Evolutionary conservation across 1,140 invertebrate genomes (phyloP), one percentile per base, ranked within the genome.

Genomic region (Tribolium castaneum): DNA sequence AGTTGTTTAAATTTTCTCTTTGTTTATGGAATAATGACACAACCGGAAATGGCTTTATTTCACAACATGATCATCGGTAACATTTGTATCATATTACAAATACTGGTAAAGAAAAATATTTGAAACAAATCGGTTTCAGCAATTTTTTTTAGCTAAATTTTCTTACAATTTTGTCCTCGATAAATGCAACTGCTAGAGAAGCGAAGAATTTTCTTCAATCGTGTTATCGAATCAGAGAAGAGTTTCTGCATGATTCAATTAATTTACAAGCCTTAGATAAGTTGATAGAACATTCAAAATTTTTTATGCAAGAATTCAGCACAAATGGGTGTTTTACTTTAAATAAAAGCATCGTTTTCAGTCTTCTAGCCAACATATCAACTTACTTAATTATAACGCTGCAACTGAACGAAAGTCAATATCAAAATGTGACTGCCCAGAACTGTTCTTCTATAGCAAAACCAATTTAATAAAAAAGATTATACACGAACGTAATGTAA

Each of bases 1-100:
- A 59, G 22, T 59, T 59, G 54, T 22, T 59, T 59, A 59, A 59
- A 59, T 59, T 19, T 59, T 22, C 3, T 7, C 10, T 59, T 59
- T 59, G 54, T 22, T 22, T 59, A 30, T 30, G 25, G 25, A 30
- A 6, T 59, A 25, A 59, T 22, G 54, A 25, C 22, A 19, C 7
- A 1, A 59, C 10, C 10, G 7, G 19, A 9, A 7, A 7, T 3
- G 39, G 0, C 2, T 45, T 45, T 45, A 10, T 22, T 10, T 25
- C 19, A 59, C 9, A 59, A 59, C 9, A 59, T 59, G 6, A 6
- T 59, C 1, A 6, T 59, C 4, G 16, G 1, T 59, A 59, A 45
- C n/a, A 9, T 45, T 45, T 45, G 9, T 59, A 19, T 25, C 22
- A 12, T 19, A 12, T 9, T 59, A n/a, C 10, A 22, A 30, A 25